Conservation (phyloP, 2,113 vertebrate genomes). For the Lates calcarifer region DNA sequence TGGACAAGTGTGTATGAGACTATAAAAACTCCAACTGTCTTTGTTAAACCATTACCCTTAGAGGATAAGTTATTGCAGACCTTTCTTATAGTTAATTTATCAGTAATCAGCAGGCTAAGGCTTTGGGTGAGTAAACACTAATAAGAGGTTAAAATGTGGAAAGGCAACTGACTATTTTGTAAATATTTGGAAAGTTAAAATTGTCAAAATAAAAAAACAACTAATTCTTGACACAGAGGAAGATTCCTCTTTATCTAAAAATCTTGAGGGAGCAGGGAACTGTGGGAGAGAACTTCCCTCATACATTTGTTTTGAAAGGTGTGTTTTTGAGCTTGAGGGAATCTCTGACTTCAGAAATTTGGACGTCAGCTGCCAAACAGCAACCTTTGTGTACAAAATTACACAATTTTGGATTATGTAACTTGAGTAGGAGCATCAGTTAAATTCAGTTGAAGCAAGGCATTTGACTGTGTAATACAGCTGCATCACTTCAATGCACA, state of each 20-base stretch:
- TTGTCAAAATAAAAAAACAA: background rate
- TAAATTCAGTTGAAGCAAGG: background rate
- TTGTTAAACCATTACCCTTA: too few relatives aligned
- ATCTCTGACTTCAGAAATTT: too few relatives aligned
- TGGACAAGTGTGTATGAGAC: too few relatives aligned
- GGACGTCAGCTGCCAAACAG: background rate
- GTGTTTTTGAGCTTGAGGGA: too few relatives aligned
- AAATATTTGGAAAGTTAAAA: background rate
- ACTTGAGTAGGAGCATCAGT: background rate
- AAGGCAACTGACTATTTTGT: background rate
- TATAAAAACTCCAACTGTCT: too few relatives aligned
- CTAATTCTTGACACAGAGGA: background rate
- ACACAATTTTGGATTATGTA: background rate
- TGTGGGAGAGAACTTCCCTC: too few relatives aligned
- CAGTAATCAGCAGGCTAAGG: background rate
- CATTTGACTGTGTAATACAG: background rate
- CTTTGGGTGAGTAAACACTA: background rate
- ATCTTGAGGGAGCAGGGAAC: too few relatives aligned
- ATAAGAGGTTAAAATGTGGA: background rate
- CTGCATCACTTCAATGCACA: background rate
- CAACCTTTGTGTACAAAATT: background rate
- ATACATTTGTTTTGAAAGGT: too few relatives aligned
- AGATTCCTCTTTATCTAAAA: too few relatives aligned
- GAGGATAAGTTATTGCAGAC: too few relatives aligned
- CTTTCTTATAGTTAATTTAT: background rate